These are phyloP conservation scores for Brachyistius frenatus DNA, from an alignment of 2,113 vertebrate genomes.

Conservation along the genomic window DNA sequence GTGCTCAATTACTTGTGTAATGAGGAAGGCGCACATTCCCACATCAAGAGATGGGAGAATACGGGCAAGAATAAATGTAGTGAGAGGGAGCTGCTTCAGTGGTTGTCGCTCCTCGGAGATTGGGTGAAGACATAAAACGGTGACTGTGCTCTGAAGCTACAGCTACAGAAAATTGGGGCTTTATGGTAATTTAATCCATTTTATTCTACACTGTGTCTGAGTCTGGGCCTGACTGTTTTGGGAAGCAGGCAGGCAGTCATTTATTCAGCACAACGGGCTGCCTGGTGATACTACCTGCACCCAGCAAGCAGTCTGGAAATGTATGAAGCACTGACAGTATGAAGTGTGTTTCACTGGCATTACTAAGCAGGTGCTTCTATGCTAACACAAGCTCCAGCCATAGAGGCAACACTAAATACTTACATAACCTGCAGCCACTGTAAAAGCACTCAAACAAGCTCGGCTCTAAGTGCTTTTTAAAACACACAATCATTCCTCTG, in stretches of 20 bases:
- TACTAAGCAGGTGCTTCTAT: not conserved
- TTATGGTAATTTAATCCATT: constrained; percentile 67
- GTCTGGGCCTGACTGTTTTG: constrained; percentile 43
- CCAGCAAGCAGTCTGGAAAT: constrained; percentile 27
- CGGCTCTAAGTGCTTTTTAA: not conserved
- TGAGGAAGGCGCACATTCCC: constrained; percentile 39
- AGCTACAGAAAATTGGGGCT: constrained; percentile 55
- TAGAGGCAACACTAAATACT: constrained; percentile 19
- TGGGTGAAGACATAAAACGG: constrained; percentile 45
- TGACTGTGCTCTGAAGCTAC: constrained; percentile 30
- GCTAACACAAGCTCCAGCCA: not conserved
- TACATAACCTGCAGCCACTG: not conserved
- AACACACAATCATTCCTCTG: not conserved
- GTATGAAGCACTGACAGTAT: constrained; percentile 5
- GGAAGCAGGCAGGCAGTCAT: constrained; percentile 21
- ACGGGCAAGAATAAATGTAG: constrained; percentile 51
- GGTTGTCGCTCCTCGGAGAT: constrained; percentile 42
- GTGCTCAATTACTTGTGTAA: constrained; percentile 70
- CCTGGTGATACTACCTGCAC: constrained; percentile 50
- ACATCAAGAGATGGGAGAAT: constrained; percentile 26
- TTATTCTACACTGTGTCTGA: constrained; percentile 51
- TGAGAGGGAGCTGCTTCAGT: constrained; percentile 43
- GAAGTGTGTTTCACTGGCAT: constrained; percentile 25
- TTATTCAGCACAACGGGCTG: constrained; percentile 51
- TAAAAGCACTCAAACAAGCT: not conserved